These are phyloP conservation scores for Garrulus glandarius DNA, from an alignment of 2,797 vertebrate genomes.

Conservation along the genomic window DNA sequence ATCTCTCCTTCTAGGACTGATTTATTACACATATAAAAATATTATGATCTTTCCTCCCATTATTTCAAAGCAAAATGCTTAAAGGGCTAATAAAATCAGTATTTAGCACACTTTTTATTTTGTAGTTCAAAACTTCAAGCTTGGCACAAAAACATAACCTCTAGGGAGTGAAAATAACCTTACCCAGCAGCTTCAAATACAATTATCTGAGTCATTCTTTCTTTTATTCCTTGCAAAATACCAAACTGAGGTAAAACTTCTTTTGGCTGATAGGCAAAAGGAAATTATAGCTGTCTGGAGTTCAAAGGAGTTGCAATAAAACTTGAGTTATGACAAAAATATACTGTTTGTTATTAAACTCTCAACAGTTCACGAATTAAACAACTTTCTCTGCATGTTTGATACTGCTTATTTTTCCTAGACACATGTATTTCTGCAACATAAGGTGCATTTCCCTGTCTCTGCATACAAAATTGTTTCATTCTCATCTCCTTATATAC, in stretches of 20 bases:
- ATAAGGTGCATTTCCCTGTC: not conserved
- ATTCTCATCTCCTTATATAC: not conserved
- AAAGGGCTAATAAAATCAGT: slow-evolving; percentile 53
- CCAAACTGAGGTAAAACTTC: not conserved
- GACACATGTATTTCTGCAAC: not conserved
- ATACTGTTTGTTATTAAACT: slow-evolving; percentile 7
- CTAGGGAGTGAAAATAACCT: slow-evolving; percentile 34
- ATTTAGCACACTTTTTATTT: slow-evolving; percentile 55
- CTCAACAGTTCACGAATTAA: not conserved
- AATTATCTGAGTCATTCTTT: slow-evolving; percentile 42
- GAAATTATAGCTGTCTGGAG: slow-evolving; percentile 40
- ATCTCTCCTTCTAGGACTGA: not conserved
- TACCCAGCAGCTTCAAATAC: slow-evolving; percentile 41
- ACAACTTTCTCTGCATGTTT: not conserved
- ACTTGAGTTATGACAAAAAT: slow-evolving; percentile 33
- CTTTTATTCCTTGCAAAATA: slow-evolving; percentile 35
- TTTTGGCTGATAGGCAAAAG: slow-evolving; percentile 45
- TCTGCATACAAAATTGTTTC: not conserved
- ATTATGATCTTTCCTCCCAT: slow-evolving; percentile 29
- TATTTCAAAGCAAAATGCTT: slow-evolving; percentile 51
- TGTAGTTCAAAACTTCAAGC: slow-evolving; percentile 30
- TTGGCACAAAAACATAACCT: not conserved
- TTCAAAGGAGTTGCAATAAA: slow-evolving; percentile 40
- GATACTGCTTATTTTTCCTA: not conserved
- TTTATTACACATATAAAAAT: slow-evolving; percentile 35